Base-by-base conservation (phyloP, 53 echinoderm and acorn worm genomes). In the Crossaster papposus region DNA sequence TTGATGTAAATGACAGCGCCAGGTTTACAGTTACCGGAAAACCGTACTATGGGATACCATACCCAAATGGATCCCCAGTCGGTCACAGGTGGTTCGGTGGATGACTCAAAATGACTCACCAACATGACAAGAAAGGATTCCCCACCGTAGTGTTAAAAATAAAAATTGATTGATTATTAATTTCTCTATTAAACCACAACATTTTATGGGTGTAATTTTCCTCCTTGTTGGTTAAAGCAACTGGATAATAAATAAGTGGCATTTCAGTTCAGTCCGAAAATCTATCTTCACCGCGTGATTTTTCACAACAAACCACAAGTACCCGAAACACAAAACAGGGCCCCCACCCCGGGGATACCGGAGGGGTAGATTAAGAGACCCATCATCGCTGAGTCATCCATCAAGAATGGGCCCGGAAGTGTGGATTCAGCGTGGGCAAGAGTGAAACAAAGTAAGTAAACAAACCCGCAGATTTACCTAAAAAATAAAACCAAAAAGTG, bases 341-440 rank as follows among this genome's bases (percentile, higher is more conserved):
- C 1, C 1, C 64, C 68, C 17, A 68, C 68, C 0, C 58, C 58
- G 22, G 0, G 1, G 4, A 1, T n/a, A n/a, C n/a, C n/a, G n/a
- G 22, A 51, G 85, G 53, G 53, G 50, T 30, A 51, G 51, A 37
- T 44, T 17, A 51, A 31, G 51, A 28, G 31, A 10, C 22, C 18
- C 72, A 35, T 20, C 73, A 18, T 12, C 82, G 77, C 87, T 87
- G 75, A 87, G 87, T 87, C 87, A 87, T 23, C 52, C 34, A 0
- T 26, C 18, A 36, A 62, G 87, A 76, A 87, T 87, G 87, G 73
- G 6, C 55, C 0, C 37, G 87, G 87, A 87, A 87, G 64, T 77
- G 12, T 58, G 76, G 75, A 75, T 71, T 84, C 84, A 85, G 34
- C 6, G 44, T 36, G 23, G 14, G 9, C 74, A 23, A 68, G 29